Percentiles rank a stretch among this genome's conserved stretches.
Evolutionary conservation across 2,888 invertebrate genomes (phyloP).

Genomic region (Gibbula magus): DNA sequence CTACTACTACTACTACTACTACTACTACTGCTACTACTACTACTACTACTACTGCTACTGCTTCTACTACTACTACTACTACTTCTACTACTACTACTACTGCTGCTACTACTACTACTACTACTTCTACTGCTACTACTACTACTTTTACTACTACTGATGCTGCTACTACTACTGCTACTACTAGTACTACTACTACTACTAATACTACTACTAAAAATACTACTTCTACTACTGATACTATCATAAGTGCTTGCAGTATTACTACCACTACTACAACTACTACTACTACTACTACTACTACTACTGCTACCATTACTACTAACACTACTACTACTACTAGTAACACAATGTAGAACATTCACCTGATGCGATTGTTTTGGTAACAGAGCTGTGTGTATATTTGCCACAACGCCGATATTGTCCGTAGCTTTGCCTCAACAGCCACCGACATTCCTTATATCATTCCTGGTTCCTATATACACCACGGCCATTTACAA

Average conservation of each 20-base stretch:
- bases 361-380: too few species aligned
- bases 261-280: conserved; percentile 26
- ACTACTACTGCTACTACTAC: background rate
- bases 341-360: too few species aligned
- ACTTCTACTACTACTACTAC: conserved; percentile 29
- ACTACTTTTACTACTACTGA: conserved; percentile 28
- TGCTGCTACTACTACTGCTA: conserved; percentile 28
- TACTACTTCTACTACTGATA: conserved; percentile 27
- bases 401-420: too few species aligned
- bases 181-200: conserved; percentile 30
- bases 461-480: too few species aligned
- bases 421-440: too few species aligned
- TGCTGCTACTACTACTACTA: conserved; percentile 27
- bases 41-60: conserved; percentile 26
- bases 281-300: conserved; percentile 27
- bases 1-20: conserved; percentile 23
- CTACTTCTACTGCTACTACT: conserved; percentile 30
- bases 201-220: conserved; percentile 25
- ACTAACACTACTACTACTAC: conserved; percentile 24
- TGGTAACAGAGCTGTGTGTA: too few species aligned
- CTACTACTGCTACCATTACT: conserved; percentile 27
- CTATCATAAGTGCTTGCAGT: conserved; percentile 18
- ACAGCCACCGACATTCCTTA: too few species aligned
- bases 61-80: conserved; percentile 14
- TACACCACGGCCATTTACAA: too few species aligned